These are phyloP conservation scores for Tupiocoris notatus DNA, from an alignment of 2,888 invertebrate species.

Conservation along the genomic window DNA sequence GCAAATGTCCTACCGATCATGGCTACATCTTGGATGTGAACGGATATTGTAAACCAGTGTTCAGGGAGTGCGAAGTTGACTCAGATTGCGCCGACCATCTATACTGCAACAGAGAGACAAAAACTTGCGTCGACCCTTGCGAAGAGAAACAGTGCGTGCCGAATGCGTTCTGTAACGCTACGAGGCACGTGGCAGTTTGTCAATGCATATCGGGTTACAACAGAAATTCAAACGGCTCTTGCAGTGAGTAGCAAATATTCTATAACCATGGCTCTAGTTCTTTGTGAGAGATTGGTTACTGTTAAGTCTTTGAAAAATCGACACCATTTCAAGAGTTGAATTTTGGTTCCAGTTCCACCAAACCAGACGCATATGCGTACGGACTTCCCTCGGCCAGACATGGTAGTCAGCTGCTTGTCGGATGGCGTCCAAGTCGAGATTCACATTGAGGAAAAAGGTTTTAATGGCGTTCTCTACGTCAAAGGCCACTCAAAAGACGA, in stretches of 20 bases:
- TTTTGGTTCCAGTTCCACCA: conserved; percentile 54
- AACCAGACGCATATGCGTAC: conserved; percentile 62
- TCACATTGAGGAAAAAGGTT: conserved; percentile 70
- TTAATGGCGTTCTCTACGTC: conserved; percentile 88
- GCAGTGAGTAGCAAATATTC: conserved; percentile 68
- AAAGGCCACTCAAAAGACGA: conserved; percentile 94
- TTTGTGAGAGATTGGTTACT: too few relatives aligned
- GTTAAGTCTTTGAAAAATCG: too few relatives aligned
- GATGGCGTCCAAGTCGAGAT: conserved; percentile 88
- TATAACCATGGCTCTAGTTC: too few relatives aligned
- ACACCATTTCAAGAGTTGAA: too few relatives aligned
- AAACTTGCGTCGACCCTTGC: conserved; percentile 79
- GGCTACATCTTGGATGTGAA: conserved; percentile 64
- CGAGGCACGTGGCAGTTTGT: conserved; percentile 73
- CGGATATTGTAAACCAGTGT: conserved; percentile 61
- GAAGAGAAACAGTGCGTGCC: conserved; percentile 69
- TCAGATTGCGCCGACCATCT: conserved; percentile 74
- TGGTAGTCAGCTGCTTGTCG: conserved; percentile 84
- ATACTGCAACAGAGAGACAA: conserved; percentile 68
- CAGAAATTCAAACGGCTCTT: conserved; percentile 72
- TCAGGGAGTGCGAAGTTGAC: conserved; percentile 65
- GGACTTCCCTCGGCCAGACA: conserved; percentile 80
- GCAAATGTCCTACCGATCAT: conserved; percentile 69
- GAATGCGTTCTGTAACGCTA: conserved; percentile 74
- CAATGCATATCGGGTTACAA: conserved; percentile 73